These are phyloP conservation scores for Eupristina koningsbergeri DNA, from an alignment of 1,140 invertebrate species.

Conservation along the genomic window DNA sequence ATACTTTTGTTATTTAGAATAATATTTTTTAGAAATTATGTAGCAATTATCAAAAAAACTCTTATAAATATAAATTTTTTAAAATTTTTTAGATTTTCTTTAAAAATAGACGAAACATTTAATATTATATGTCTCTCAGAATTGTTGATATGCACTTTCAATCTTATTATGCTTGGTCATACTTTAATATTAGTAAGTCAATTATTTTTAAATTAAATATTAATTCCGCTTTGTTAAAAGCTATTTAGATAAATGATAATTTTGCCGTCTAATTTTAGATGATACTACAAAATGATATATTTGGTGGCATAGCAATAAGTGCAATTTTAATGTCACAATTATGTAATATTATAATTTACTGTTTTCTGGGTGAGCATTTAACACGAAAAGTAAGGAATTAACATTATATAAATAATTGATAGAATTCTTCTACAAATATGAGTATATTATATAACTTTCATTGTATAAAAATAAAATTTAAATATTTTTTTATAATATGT, in stretches of 20 bases:
- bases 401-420: too few relatives aligned
- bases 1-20: too few relatives aligned
- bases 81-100: conserved; percentile 55
- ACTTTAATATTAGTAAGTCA: conserved; percentile 51
- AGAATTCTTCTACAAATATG: background rate
- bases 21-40: too few relatives aligned
- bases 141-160: conserved; percentile 54
- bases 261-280: background rate
- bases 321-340: conserved; percentile 28
- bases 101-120: conserved; percentile 53
- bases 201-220: background rate
- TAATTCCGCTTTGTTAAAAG: background rate
- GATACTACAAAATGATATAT: background rate
- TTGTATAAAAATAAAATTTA: too few relatives aligned
- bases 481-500: too few relatives aligned
- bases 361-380: conserved; percentile 47
- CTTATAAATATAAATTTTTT: too few relatives aligned
- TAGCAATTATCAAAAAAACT: too few relatives aligned
- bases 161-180: conserved; percentile 56
- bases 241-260: too few relatives aligned
- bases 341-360: conserved; percentile 51
- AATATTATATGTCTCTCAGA: conserved; percentile 56
- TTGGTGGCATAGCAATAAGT: background rate
- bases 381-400: conserved; percentile 38
- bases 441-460: too few relatives aligned